These are phyloP conservation scores for Rhodeus uyekii DNA, from an alignment of 2,797 vertebrate species.

Conservation along the genomic window DNA sequence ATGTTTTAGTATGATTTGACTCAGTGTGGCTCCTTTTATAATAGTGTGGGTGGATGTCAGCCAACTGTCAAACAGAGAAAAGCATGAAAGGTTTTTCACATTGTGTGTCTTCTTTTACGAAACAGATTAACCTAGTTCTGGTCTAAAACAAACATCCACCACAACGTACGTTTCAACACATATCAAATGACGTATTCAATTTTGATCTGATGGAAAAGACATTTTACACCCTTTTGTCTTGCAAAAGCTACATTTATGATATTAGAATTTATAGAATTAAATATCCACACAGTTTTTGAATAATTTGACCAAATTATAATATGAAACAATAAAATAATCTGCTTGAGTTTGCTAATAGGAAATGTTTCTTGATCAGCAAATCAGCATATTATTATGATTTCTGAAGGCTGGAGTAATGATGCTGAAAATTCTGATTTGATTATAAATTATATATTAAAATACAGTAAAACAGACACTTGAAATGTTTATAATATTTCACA, in stretches of 20 bases:
- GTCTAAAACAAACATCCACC: background rate
- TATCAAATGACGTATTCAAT: background rate
- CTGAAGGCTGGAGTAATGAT: background rate
- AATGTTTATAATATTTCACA: background rate
- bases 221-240: background rate
- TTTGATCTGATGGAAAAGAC: background rate
- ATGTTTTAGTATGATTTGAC: background rate
- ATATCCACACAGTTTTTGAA: background rate
- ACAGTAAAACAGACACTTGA: too few species aligned
- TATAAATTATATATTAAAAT: background rate
- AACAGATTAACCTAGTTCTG: background rate
- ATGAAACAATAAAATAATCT: background rate
- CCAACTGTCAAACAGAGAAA: background rate
- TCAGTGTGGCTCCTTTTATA: background rate
- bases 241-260: background rate
- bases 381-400: background rate
- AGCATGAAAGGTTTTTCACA: background rate
- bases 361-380: background rate
- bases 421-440: background rate
- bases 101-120: background rate
- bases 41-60: conserved; percentile 34
- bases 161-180: background rate
- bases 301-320: background rate
- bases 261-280: background rate
- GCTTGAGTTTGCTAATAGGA: background rate